phyloP scores from a whole-genome alignment of 1,140 invertebrate genomes.

The Calliphora vicina region DNA sequence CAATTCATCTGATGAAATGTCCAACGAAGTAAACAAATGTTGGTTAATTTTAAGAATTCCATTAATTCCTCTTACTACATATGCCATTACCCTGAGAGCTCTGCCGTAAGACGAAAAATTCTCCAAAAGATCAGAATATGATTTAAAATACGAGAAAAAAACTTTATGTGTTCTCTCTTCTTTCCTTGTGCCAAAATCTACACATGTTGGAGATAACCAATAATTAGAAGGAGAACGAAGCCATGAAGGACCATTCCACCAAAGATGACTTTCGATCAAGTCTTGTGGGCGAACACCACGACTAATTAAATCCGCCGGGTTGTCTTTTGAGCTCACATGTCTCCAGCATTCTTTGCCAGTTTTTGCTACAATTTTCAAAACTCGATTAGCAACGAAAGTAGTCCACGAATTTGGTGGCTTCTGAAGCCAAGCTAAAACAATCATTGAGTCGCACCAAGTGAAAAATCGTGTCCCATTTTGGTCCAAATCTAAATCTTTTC shows the following conservation, averaged over 20 bases:
- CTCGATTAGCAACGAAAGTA: slow-evolving; percentile 44
- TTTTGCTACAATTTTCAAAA: not conserved
- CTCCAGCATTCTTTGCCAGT: not conserved
- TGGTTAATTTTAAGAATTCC: too few relatives aligned
- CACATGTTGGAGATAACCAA: not conserved
- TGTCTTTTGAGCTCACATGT: slow-evolving; percentile 37
- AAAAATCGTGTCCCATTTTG: not conserved
- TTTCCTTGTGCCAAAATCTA: too few relatives aligned
- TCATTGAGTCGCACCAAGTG: slow-evolving; percentile 56
- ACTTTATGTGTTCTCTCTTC: too few relatives aligned
- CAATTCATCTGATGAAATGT: not conserved
- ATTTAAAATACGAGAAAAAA: too few relatives aligned
- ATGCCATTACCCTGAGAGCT: not conserved
- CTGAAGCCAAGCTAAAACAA: slow-evolving; percentile 51
- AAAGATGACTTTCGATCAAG: slow-evolving; percentile 39
- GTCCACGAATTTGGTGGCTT: slow-evolving; percentile 46
- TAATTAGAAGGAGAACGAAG: not conserved
- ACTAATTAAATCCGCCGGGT: slow-evolving; percentile 51
- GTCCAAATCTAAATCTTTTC: not conserved
- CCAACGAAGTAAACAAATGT: not conserved
- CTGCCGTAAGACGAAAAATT: not conserved
- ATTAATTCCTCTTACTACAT: not conserved
- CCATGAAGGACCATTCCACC: slow-evolving; percentile 47
- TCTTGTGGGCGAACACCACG: not conserved
- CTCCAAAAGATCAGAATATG: not conserved